Evolutionary conservation across 1,140 invertebrate genomes (phyloP).

Genomic region (Caerostris darwini): DNA sequence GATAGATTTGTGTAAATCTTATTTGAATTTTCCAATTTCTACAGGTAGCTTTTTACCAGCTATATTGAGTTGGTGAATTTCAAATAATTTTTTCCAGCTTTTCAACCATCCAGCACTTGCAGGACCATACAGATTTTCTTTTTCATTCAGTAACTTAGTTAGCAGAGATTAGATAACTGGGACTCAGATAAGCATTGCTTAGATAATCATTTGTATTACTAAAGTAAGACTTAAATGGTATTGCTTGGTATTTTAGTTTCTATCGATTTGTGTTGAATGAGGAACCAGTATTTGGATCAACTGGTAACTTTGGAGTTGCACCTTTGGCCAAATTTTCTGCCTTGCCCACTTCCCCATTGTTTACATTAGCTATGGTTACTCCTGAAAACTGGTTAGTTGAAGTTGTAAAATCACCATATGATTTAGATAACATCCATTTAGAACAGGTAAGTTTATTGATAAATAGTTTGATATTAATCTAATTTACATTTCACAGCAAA

Average conservation of each 20-base stretch:
- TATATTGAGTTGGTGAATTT: too few relatives aligned
- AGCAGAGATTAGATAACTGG: too few relatives aligned
- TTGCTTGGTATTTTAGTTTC: constrained; percentile 84
- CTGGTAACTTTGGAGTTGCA: constrained; percentile 84
- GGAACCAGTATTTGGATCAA: constrained; percentile 89
- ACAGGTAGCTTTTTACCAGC: too few relatives aligned
- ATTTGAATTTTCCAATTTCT: too few relatives aligned
- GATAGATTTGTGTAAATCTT: too few relatives aligned
- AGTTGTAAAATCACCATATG: constrained; percentile 95
- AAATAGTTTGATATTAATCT: neutral
- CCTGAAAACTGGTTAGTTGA: constrained; percentile 99
- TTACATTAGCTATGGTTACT: constrained; percentile 97
- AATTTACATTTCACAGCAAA: neutral
- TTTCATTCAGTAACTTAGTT: too few relatives aligned
- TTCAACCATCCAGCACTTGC: too few relatives aligned
- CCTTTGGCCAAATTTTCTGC: constrained; percentile 92
- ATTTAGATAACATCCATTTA: constrained; percentile 98
- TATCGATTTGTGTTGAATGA: constrained; percentile 97
- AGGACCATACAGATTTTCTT: too few relatives aligned
- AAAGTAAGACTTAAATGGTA: neutral
- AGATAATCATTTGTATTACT: too few relatives aligned
- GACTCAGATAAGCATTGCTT: too few relatives aligned
- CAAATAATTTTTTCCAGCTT: too few relatives aligned
- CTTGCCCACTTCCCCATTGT: constrained; percentile 93
- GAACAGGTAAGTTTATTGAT: constrained; percentile 81